Percentiles rank a stretch among this genome's conserved stretches.
Conservation (phyloP, 2,797 vertebrate species). For the Cottoperca gobio region DNA sequence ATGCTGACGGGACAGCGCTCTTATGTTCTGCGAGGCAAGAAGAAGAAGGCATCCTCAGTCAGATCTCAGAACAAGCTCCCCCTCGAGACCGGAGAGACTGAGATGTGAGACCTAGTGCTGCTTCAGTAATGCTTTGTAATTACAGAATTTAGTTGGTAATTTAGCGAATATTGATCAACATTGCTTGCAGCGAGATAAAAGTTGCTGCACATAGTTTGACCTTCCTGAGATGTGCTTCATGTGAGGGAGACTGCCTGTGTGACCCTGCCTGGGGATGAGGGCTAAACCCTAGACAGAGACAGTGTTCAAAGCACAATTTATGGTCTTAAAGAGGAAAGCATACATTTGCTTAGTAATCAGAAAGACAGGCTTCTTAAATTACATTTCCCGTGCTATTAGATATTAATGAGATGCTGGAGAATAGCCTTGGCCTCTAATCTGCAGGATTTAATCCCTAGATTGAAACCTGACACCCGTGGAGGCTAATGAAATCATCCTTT, state of each 20-base stretch:
- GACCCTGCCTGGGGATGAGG: constrained; percentile 45
- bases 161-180: constrained; percentile 44
- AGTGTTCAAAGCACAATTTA: constrained; percentile 71
- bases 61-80: constrained; percentile 47
- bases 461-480: constrained; percentile 85
- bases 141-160: constrained; percentile 31
- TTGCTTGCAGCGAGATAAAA: constrained; percentile 48
- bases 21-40: constrained; percentile 35
- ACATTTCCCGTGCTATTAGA: constrained; percentile 83
- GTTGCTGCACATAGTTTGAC: constrained; percentile 57
- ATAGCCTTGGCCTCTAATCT: constrained; percentile 82
- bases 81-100: constrained; percentile 29
- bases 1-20: constrained; percentile 50
- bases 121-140: constrained; percentile 38
- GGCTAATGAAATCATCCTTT: constrained; percentile 87
- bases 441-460: constrained; percentile 85
- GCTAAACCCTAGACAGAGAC: constrained; percentile 65
- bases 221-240: constrained; percentile 46
- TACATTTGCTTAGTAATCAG: constrained; percentile 82
- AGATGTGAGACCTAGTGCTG: constrained; percentile 37
- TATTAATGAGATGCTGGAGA: constrained; percentile 86
- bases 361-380: constrained; percentile 80
- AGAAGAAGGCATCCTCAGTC: constrained; percentile 48
- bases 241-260: constrained; percentile 22
- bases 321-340: constrained; percentile 78